Evolutionary conservation across 2,888 invertebrate species (phyloP).

Genomic region (Dyspetes luteomarginatus): DNA sequence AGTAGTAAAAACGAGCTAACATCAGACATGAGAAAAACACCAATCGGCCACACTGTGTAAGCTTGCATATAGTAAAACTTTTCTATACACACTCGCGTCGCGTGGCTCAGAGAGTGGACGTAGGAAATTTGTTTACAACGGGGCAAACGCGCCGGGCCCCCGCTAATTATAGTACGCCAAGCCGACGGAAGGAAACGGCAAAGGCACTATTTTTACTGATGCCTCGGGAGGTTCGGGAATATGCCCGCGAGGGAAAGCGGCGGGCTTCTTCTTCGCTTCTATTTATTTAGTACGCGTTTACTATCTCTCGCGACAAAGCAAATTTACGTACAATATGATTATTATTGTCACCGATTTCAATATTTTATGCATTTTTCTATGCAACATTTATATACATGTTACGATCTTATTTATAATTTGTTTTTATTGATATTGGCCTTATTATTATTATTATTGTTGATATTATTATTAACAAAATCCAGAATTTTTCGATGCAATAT

Average conservation of each 20-base stretch:
- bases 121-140: conserved; percentile 78
- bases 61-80: no score
- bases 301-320: neutral
- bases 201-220: conserved; percentile 80
- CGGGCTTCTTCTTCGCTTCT: conserved; percentile 30
- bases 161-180: conserved; percentile 79
- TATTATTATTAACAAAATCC: no score
- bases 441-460: no score
- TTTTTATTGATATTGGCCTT: no score
- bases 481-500: no score
- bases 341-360: neutral
- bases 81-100: conserved; percentile 34
- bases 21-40: no score
- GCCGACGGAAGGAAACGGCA: conserved; percentile 79
- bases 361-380: neutral
- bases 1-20: neutral
- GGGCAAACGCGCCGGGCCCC: conserved; percentile 76
- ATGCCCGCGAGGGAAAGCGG: conserved; percentile 74
- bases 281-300: no score
- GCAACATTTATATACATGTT: neutral
- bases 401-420: no score
- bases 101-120: conserved; percentile 53
- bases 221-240: conserved; percentile 74
- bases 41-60: no score
- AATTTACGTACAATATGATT: neutral